Evolutionary conservation across 2,797 vertebrate species (phyloP).

Genomic region (Rhinophrynus dorsalis): DNA sequence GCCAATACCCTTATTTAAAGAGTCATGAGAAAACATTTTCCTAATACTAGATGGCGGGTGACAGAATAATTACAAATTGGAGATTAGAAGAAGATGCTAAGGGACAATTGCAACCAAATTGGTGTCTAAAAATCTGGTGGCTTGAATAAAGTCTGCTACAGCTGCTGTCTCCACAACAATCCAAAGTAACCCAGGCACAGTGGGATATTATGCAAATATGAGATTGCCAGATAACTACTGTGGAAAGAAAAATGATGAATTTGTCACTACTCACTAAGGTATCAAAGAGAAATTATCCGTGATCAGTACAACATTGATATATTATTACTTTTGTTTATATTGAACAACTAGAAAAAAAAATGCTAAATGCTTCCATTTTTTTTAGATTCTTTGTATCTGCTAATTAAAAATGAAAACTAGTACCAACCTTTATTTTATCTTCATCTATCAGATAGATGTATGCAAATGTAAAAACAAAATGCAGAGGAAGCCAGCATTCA

Average conservation of each 20-base stretch:
- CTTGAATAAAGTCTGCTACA: slow-evolving; percentile 54
- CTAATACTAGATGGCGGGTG: slow-evolving; percentile 40
- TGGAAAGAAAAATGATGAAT: background rate
- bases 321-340: no score
- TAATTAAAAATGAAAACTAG: no score
- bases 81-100: slow-evolving; percentile 63
- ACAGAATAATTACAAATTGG: slow-evolving; percentile 70
- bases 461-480: no score
- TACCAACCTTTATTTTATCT: no score
- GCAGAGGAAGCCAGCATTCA: no score
- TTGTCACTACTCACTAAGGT: no score
- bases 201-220: slow-evolving; percentile 50
- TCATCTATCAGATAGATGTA: no score
- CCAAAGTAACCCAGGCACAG: slow-evolving; percentile 28
- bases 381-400: no score
- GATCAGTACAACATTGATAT: no score
- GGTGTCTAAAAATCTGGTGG: slow-evolving; percentile 57
- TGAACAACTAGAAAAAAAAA: no score
- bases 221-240: slow-evolving; percentile 26
- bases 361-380: no score
- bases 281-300: no score
- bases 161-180: slow-evolving; percentile 59
- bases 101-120: slow-evolving; percentile 65
- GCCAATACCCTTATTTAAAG: slow-evolving; percentile 36
- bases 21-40: slow-evolving; percentile 23